Evolutionary conservation across 2,113 vertebrate species (phyloP).

Genomic region (Gambusia affinis): DNA sequence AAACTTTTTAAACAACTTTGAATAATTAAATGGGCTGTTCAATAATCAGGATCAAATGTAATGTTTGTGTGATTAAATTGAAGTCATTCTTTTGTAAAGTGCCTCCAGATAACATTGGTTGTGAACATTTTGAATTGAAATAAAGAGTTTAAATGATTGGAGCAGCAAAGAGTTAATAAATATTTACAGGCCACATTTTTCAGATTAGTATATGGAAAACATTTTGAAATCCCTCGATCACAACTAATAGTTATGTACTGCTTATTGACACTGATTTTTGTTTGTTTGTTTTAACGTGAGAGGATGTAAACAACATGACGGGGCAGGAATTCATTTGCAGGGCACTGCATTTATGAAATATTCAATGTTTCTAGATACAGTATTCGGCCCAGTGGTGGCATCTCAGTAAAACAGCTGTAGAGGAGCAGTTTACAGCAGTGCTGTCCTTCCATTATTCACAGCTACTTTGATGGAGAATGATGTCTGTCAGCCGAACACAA

Average conservation of each 20-base stretch:
- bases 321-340: not conserved
- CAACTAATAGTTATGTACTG: not conserved
- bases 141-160: too few species aligned
- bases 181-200: not conserved
- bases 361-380: not conserved
- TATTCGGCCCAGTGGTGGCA: not conserved
- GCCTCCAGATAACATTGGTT: too few species aligned
- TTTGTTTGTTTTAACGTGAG: not conserved
- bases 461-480: not conserved
- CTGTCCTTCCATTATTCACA: not conserved
- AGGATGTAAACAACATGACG: not conserved
- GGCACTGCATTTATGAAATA: not conserved
- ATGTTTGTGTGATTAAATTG: too few species aligned
- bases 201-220: not conserved
- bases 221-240: not conserved
- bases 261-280: too few species aligned
- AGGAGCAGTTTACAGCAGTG: not conserved
- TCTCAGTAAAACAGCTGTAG: not conserved
- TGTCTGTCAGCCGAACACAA: constrained; percentile 7
- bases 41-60: too few species aligned
- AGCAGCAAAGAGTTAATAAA: not conserved
- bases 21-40: too few species aligned
- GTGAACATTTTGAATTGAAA: too few species aligned
- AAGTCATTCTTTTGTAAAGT: too few species aligned
- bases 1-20: too few species aligned